Evolutionary conservation across 2,888 invertebrate genomes (phyloP), one percentile per base, ranked within the genome.

Genomic region (Phlogophora meticulosa): DNA sequence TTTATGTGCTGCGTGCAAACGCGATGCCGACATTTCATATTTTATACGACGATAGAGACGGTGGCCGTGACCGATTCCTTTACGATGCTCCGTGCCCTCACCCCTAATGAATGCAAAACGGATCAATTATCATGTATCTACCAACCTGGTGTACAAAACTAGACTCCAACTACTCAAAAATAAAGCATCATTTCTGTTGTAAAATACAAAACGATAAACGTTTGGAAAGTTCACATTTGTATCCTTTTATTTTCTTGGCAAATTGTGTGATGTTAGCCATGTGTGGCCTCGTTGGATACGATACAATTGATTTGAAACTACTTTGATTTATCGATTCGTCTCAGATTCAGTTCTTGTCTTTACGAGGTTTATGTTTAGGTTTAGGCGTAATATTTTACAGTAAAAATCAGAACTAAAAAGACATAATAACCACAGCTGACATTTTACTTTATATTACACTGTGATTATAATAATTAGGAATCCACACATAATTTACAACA

Each of bases 51-150:
- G 76, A 76, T 70, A 1, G n/a, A n/a, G n/a, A 65, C 55, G 65
- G 40, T 81, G 76, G 71, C 78, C 76, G 56, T 81, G 76, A 76
- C 74, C 72, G 61, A 52, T 68, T 68, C 65, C 62, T 78, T 72
- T 72, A 64, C 53, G 69, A 72, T 52, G 53, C 22, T 65, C 42
- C 60, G 72, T 72, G 55, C 48, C 53, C 64, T 63, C 63, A 60
- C 52, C 38, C 40, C 17, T 67, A 75, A 67, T 78, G 36, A 72
- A 75, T 75, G 76, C 59, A 70, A 67, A 75, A 71, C 61, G 45
- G 49, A 76, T 72, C 72, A 68, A 76, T 76, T 76, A 60, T 72
- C 71, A 72, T 57, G 70, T 76, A 51, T 72, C 75, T 59, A 49
- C 76, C 53, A 64, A 55, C 52, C 67, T 76, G 58, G n/a, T 62